Evolutionary conservation across 2,113 vertebrate species (phyloP).

Genomic region (Glaucomys volans): DNA sequence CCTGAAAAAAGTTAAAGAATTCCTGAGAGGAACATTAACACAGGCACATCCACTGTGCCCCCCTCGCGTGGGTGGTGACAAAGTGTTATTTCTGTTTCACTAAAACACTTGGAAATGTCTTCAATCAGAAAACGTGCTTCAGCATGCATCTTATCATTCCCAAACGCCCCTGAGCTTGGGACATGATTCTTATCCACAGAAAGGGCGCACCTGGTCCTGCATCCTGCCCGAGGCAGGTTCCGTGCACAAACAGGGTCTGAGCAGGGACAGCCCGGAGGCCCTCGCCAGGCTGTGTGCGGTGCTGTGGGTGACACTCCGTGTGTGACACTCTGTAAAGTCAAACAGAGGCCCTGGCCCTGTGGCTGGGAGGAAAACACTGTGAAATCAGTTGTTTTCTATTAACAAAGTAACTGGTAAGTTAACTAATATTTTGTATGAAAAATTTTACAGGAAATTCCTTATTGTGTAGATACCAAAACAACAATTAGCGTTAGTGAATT

Average conservation of each 20-base stretch:
- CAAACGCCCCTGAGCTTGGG: neutral
- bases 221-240: neutral
- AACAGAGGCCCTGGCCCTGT: neutral
- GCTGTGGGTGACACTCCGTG: neutral
- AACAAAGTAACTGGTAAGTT: neutral
- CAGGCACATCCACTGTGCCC: neutral
- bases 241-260: neutral
- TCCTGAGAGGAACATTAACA: constrained; percentile 6
- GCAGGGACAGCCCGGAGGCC: neutral
- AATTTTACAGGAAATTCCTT: neutral
- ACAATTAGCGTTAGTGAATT: neutral
- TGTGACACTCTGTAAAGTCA: neutral
- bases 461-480: neutral
- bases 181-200: neutral
- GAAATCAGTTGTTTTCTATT: neutral
- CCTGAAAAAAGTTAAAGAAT: neutral
- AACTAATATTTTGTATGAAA: neutral
- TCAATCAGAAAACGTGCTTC: neutral
- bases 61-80: neutral
- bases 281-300: neutral
- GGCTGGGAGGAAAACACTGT: neutral
- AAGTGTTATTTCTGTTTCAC: neutral
- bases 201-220: neutral
- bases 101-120: neutral
- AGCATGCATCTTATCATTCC: neutral